Evolutionary conservation across 2,888 invertebrate genomes (phyloP).

Genomic region (Conops quadrifasciatus): DNA sequence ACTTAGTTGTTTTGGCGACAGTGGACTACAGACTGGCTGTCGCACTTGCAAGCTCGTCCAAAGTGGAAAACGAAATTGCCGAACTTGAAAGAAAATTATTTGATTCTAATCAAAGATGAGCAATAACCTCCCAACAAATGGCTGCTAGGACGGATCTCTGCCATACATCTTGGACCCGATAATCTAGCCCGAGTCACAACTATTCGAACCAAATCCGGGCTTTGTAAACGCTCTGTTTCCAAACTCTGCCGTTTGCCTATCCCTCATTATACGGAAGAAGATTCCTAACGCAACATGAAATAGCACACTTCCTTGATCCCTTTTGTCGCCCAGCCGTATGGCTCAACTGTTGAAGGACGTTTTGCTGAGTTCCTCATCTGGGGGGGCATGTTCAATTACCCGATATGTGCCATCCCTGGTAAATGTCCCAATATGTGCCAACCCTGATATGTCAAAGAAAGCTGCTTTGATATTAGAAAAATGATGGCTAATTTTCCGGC

Average conservation of each 20-base stretch:
- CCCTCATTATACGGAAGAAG: no score
- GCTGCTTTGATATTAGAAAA: no score
- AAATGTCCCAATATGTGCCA: no score
- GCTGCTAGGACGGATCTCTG: slow-evolving; percentile 30
- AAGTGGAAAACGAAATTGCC: slow-evolving; percentile 34
- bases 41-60: slow-evolving; percentile 30
- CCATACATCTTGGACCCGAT: slow-evolving; percentile 32
- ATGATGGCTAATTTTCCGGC: no score
- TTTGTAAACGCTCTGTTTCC: slow-evolving; percentile 22
- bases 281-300: no score
- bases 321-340: no score
- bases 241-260: slow-evolving; percentile 27
- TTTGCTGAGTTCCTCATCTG: no score
- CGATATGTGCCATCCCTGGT: no score
- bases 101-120: slow-evolving; percentile 37
- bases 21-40: slow-evolving; percentile 39
- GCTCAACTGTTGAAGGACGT: no score
- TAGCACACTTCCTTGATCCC: no score
- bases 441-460: no score
- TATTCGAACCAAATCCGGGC: slow-evolving; percentile 22
- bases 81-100: slow-evolving; percentile 36
- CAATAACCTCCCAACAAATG: slow-evolving; percentile 22
- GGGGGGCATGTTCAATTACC: no score
- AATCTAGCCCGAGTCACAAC: slow-evolving; percentile 20
- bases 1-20: slow-evolving; percentile 39